Conservation (phyloP, 2,888 invertebrate species). For the Cryptocephalus moraei region DNA sequence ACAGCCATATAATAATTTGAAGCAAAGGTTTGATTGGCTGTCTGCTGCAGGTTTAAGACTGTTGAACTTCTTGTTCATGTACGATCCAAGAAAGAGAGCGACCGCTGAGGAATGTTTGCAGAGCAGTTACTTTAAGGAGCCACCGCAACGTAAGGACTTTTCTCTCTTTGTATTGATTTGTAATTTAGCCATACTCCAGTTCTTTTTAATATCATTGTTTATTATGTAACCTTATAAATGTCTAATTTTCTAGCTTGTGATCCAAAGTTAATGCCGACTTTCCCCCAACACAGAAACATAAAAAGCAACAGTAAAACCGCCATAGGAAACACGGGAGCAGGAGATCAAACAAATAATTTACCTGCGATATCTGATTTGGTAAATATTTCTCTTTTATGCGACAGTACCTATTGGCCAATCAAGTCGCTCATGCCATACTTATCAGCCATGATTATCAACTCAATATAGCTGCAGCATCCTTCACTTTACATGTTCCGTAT, state of each 20-base stretch:
- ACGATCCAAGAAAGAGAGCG: conserved; percentile 89
- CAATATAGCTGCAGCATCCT: too few species aligned
- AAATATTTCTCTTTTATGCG: conserved; percentile 24
- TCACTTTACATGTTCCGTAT: too few species aligned
- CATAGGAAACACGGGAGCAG: conserved; percentile 47
- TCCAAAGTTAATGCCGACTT: conserved; percentile 95
- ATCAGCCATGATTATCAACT: too few species aligned
- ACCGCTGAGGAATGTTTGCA: conserved; percentile 91
- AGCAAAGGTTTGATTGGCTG: conserved; percentile 86
- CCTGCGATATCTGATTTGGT: conserved; percentile 74
- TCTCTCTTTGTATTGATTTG: too few species aligned
- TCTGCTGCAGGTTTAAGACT: conserved; percentile 81
- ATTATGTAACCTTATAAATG: background rate
- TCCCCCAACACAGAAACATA: conserved; percentile 90
- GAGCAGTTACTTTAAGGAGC: conserved; percentile 92
- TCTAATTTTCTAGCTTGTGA: conserved; percentile 68
- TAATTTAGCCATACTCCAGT: too few species aligned
- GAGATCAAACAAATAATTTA: conserved; percentile 64
- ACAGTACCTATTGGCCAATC: background rate
- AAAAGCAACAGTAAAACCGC: conserved; percentile 41
- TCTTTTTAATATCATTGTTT: background rate
- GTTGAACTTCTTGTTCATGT: conserved; percentile 93
- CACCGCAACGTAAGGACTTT: conserved; percentile 74
- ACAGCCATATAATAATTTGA: conserved; percentile 91
- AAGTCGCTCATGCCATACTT: too few species aligned